These are phyloP conservation scores for Dasyprocta punctata DNA, from an alignment of 2,113 vertebrate genomes.

Conservation along the genomic window DNA sequence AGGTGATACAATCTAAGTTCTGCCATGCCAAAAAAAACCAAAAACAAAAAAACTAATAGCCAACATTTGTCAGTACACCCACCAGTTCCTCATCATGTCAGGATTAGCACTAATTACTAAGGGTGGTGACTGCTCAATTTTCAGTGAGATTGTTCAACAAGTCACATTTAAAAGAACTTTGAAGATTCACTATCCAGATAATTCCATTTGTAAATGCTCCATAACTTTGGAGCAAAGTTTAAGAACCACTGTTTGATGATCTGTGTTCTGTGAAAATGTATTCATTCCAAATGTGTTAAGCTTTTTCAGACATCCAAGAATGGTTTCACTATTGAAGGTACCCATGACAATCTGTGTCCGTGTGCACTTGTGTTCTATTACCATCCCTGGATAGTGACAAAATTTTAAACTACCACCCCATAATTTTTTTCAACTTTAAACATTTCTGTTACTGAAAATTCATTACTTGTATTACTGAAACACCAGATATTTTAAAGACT, in stretches of 20 bases:
- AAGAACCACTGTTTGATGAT: neutral
- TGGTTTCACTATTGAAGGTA: neutral
- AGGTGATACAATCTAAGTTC: conserved; percentile 24
- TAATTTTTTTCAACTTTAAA: conserved; percentile 67
- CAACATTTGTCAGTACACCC: neutral
- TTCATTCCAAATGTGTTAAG: neutral
- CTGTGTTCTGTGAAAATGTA: conserved; percentile 36
- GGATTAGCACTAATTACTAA: neutral
- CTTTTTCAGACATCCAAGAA: neutral
- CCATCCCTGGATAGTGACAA: conserved; percentile 24
- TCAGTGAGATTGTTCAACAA: neutral
- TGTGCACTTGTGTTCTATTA: conserved; percentile 45
- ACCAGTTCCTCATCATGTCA: neutral
- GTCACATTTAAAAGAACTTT: neutral
- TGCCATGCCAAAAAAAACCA: neutral
- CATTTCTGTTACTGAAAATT: conserved; percentile 66
- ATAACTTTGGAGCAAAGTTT: neutral
- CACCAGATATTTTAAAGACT: neutral
- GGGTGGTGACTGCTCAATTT: neutral
- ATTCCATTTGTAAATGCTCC: conserved; percentile 39
- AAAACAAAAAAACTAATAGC: neutral
- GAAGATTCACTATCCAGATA: neutral
- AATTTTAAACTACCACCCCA: conserved; percentile 64
- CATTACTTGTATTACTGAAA: conserved; percentile 29
- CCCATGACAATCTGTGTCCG: neutral